Conservation (phyloP, 2,797 vertebrate genomes). For the Pseudochirops corinnae region DNA sequence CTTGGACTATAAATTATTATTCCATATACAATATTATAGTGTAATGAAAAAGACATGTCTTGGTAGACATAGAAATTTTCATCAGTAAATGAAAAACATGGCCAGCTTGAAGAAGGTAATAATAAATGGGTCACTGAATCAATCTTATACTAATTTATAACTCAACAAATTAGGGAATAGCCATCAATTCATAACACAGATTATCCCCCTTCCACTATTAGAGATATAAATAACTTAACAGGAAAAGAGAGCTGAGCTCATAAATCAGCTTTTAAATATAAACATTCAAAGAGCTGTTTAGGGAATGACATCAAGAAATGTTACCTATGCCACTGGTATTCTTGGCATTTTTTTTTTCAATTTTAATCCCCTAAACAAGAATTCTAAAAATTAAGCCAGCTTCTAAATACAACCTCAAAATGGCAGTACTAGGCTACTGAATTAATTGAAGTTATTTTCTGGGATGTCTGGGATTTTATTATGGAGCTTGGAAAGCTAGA, state of each 20-base stretch:
- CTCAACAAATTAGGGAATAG: slow-evolving; percentile 66
- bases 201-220: slow-evolving; percentile 56
- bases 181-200: slow-evolving; percentile 64
- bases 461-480: slow-evolving; percentile 60
- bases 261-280: slow-evolving; percentile 76
- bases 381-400: slow-evolving; percentile 50
- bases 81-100: slow-evolving; percentile 61
- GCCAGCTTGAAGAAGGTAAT: slow-evolving; percentile 61
- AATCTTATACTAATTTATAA: slow-evolving; percentile 67
- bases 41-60: slow-evolving; percentile 39
- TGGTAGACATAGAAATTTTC: slow-evolving; percentile 51
- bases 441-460: slow-evolving; percentile 68
- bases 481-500: slow-evolving; percentile 43
- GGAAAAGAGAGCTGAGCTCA: slow-evolving; percentile 15
- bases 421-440: slow-evolving; percentile 28
- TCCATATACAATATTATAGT: background rate
- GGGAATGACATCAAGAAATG: slow-evolving; percentile 58
- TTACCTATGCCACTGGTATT: too few relatives aligned
- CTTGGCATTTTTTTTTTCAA: rapidly evolving
- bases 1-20: slow-evolving; percentile 55
- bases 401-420: slow-evolving; percentile 60
- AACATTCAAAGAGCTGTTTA: slow-evolving; percentile 56
- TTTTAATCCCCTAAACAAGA: background rate
- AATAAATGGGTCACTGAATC: slow-evolving; percentile 66
- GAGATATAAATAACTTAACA: slow-evolving; percentile 54